Percentiles rank a stretch among this genome's conserved stretches.
These are phyloP conservation scores for Saguinus oedipus DNA, from an alignment of 2,797 vertebrate genomes.

Conservation along the genomic window DNA sequence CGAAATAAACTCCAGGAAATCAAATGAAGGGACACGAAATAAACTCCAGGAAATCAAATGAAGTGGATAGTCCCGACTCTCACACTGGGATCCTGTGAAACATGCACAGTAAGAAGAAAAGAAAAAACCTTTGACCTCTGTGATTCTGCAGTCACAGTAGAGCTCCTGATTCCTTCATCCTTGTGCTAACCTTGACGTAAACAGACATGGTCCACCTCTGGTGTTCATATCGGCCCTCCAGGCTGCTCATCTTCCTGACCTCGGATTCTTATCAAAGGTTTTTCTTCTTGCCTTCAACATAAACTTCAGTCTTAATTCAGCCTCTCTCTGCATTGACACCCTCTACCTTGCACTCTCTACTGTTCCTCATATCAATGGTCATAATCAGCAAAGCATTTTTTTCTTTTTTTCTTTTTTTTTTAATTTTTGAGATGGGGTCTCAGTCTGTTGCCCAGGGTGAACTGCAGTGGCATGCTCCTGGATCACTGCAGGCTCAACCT, in stretches of 20 bases:
- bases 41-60: not conserved
- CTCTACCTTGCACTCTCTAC: not conserved
- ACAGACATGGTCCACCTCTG: not conserved
- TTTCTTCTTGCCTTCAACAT: not conserved
- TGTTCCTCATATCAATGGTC: not conserved
- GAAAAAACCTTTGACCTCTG: not conserved
- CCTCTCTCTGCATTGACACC: not conserved
- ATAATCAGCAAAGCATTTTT: not conserved
- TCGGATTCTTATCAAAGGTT: not conserved
- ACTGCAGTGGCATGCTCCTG: not conserved
- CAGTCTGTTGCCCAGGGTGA: not conserved
- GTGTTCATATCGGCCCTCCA: not conserved
- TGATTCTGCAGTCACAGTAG: not conserved
- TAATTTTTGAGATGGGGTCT: not conserved
- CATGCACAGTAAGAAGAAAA: not conserved
- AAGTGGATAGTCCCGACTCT: not conserved
- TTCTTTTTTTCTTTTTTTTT: too few relatives aligned
- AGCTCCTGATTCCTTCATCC: not conserved
- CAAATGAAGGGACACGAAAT: not conserved
- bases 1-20: not conserved
- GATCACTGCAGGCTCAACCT: not conserved
- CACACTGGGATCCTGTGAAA: not conserved
- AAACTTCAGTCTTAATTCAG: not conserved
- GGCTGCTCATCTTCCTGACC: not conserved
- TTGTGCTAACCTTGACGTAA: not conserved